Evolutionary conservation across 2,113 vertebrate genomes (phyloP), one percentile per base, ranked within the genome.

Genomic region (Misgurnus anguillicaudatus): DNA sequence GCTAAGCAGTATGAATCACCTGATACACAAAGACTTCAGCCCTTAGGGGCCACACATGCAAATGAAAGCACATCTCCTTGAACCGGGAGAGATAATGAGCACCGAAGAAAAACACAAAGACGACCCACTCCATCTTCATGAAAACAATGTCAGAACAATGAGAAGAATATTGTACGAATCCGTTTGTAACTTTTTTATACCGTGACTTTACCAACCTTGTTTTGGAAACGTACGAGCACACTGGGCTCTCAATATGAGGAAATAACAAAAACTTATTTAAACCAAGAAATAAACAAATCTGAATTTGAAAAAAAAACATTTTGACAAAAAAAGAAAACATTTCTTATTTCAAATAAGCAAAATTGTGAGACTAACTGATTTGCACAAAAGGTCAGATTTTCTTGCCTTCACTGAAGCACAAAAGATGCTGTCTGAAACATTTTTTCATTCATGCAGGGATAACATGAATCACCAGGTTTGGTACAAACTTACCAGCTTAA

Each of bases 51-150:
- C 17, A n/a, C 60, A 77, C 66, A 92, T 91, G 90, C 85, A 91
- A 90, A 91, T 91, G 86, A 92, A 86, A 64, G 19, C 70, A 82
- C 76, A 80, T 89, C 88, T 89, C 84, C 89, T 87, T 87, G 84
- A 90, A 92, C 88, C 85, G 79, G 83, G 75, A 72, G 68, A 31
- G 77, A 86, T 90, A 89, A 93, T 88, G 86, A 91, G 87, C 80
- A 75, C 58, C 21, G 48, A 8, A 47, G 36, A 86, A 75, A 13
- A 55, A 84, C 82, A 86, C 77, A 87, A 86, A 90, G 82, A 82
- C 79, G 87, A 86, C 65, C 65, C 38, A 57, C 36, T 17, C 42
- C 58, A 81, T 68, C 77, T 57, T 64, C 45, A 78, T 39, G 63
- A 45, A 77, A 74, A 63, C 67, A 64, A 53, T 24, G 67, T 69